Conservation (phyloP, 2,113 vertebrate genomes). For the Cyanoliseus patagonus region DNA sequence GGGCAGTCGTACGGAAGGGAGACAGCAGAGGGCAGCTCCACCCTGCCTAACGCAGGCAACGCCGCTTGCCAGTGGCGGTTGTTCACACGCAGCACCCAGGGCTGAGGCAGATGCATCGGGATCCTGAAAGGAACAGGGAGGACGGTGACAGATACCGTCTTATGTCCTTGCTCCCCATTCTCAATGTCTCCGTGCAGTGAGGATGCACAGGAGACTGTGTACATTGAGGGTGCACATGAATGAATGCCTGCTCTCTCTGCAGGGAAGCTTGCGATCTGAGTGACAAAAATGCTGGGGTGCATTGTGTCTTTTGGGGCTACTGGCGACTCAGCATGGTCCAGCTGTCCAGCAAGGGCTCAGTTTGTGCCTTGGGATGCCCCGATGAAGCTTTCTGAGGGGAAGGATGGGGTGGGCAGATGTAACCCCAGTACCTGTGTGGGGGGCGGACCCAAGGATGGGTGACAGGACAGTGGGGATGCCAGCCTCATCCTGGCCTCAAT, state of each 20-base stretch:
- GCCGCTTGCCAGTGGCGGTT: fast-evolving
- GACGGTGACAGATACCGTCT: too few relatives aligned
- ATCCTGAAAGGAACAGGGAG: fast-evolving
- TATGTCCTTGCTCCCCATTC: background rate
- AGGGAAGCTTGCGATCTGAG: fast-evolving
- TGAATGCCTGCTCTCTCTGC: background rate
- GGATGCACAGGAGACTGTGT: background rate
- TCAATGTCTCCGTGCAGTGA: fast-evolving
- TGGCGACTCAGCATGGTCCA: background rate
- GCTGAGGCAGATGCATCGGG: fast-evolving
- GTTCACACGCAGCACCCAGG: fast-evolving
- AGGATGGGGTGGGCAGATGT: background rate
- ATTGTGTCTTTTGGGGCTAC: fast-evolving
- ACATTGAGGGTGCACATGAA: background rate
- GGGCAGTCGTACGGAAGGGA: background rate
- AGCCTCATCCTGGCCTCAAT: background rate
- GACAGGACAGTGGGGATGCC: background rate
- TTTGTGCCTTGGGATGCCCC: background rate
- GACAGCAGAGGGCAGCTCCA: slow-evolving; percentile 73
- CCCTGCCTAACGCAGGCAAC: slow-evolving; percentile 3
- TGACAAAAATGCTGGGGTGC: fast-evolving
- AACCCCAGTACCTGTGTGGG: fast-evolving
- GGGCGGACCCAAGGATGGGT: too few relatives aligned
- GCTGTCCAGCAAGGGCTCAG: fast-evolving
- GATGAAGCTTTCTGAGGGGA: background rate